Evolutionary conservation across 2,113 vertebrate species (phyloP).

Genomic region (Phrynosoma blainvillii): DNA sequence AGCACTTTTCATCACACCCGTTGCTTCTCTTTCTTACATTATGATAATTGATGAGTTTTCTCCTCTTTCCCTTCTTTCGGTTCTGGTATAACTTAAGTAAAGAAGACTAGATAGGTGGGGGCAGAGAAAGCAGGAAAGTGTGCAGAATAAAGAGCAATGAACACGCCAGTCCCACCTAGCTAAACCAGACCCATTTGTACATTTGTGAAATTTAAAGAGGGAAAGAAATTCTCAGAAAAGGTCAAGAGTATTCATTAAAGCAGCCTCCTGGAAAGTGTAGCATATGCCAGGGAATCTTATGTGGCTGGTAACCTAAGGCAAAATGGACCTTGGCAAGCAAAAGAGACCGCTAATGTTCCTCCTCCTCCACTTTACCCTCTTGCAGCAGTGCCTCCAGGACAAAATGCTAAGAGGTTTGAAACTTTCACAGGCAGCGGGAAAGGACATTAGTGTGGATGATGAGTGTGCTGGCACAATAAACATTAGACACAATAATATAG

Average conservation of each 20-base stretch:
- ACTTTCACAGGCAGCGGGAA: neutral
- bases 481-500: neutral
- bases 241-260: constrained; percentile 48
- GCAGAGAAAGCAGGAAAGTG: accelerated
- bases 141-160: accelerated
- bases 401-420: accelerated
- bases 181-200: neutral
- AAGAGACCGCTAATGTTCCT: neutral
- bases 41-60: neutral
- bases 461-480: accelerated
- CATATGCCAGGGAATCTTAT: constrained; percentile 1
- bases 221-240: constrained; percentile 7
- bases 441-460: neutral
- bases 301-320: constrained; percentile 17
- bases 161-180: accelerated
- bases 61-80: neutral
- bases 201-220: neutral
- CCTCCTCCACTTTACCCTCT: accelerated
- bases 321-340: constrained; percentile 14
- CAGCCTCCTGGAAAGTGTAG: neutral
- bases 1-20: neutral
- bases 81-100: accelerated
- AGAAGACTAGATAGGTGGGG: neutral
- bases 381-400: accelerated
- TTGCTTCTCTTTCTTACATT: neutral